phyloP scores from a whole-genome alignment of 2,113 vertebrate genomes.

The Martes martes region DNA sequence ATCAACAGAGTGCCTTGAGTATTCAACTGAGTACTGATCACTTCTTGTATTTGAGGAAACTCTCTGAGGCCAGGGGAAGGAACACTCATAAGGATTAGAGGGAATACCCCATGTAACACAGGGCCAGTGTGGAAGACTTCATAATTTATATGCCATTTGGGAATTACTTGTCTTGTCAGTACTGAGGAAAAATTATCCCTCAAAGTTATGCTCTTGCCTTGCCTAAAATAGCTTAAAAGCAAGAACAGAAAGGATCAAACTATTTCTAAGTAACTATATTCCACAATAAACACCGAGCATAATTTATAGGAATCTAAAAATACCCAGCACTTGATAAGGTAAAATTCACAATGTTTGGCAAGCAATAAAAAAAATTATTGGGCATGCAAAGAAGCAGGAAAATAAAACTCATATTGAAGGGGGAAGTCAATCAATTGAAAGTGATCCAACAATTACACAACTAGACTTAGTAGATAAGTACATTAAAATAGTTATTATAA shows the following conservation, averaged over 20 bases:
- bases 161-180: neutral
- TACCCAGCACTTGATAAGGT: neutral
- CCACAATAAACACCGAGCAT: neutral
- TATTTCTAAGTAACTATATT: neutral
- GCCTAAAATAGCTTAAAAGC: neutral
- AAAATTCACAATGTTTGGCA: neutral
- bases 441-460: neutral
- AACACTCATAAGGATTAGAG: neutral
- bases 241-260: neutral
- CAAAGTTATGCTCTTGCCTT: neutral
- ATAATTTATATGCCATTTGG: neutral
- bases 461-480: neutral
- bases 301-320: slow-evolving; percentile 8
- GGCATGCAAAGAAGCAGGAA: neutral
- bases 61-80: neutral
- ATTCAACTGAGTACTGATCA: neutral
- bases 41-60: neutral
- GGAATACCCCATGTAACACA: neutral
- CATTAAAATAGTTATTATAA: neutral
- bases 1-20: neutral
- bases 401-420: neutral
- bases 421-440: neutral
- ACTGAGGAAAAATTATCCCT: neutral
- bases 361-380: neutral
- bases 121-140: neutral